These are phyloP conservation scores for Acanthacorydalis orientalis DNA, from an alignment of 2,888 invertebrate genomes.

Conservation along the genomic window DNA sequence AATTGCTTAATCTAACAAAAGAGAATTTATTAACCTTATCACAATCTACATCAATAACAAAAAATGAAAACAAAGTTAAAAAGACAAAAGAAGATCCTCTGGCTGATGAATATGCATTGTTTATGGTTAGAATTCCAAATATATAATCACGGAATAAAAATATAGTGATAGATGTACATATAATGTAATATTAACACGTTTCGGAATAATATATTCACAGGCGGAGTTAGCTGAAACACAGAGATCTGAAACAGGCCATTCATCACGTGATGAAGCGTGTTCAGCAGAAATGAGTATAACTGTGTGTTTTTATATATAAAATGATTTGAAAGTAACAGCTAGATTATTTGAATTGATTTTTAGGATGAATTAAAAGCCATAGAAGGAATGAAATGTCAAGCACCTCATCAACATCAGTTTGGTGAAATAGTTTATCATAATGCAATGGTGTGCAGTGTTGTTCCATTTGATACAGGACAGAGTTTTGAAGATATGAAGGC, in stretches of 20 bases:
- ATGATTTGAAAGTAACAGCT: not conserved
- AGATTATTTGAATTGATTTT: conserved; percentile 14
- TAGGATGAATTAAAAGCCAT: conserved; percentile 48
- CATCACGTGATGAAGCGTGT: conserved; percentile 2
- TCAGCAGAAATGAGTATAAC: conserved; percentile 3
- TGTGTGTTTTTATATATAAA: not conserved
- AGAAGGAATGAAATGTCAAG: conserved; percentile 74
- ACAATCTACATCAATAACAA: conserved; percentile 10
- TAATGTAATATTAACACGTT: not conserved
- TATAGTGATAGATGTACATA: not conserved
- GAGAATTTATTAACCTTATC: conserved; percentile 29
- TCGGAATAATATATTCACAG: conserved; percentile 8
- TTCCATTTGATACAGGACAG: conserved; percentile 29
- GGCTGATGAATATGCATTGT: conserved; percentile 45
- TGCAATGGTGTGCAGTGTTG: conserved; percentile 63
- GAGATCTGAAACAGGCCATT: conserved; percentile 11
- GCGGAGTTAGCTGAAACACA: conserved; percentile 21
- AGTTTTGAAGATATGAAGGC: conserved; percentile 47
- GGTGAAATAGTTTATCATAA: conserved; percentile 66
- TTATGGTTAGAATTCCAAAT: conserved; percentile 36
- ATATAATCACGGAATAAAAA: not conserved
- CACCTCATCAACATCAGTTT: conserved; percentile 68
- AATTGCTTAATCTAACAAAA: conserved; percentile 49
- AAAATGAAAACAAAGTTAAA: conserved; percentile 8
- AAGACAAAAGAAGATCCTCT: conserved; percentile 19